phyloP scores from a whole-genome alignment of 2,797 vertebrate species.

The Rhyacichthys aspro region DNA sequence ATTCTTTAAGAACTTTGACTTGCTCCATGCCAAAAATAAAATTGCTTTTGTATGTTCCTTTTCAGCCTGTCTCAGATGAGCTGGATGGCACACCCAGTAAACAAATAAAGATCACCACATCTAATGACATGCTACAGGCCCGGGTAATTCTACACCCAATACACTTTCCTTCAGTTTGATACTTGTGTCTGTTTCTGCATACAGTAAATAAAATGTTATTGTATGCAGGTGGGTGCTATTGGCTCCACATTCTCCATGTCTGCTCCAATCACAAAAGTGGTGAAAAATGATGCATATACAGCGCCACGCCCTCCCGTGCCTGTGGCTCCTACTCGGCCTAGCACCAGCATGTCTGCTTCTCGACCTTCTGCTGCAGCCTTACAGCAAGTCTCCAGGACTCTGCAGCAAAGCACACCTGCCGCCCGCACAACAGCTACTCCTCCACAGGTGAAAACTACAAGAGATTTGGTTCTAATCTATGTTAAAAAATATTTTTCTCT shows the following conservation, averaged over 20 bases:
- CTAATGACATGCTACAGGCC: constrained; percentile 77
- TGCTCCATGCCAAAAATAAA: too few relatives aligned
- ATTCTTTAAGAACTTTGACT: too few relatives aligned
- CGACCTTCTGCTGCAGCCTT: constrained; percentile 66
- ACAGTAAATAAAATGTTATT: not conserved
- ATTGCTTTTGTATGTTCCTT: constrained; percentile 4
- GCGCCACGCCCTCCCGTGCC: constrained; percentile 80
- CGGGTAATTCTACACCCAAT: constrained; percentile 54
- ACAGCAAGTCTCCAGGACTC: constrained; percentile 87
- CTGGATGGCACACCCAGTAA: constrained; percentile 84
- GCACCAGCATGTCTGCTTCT: constrained; percentile 38
- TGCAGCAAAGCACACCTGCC: constrained; percentile 81
- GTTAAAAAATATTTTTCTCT: not conserved
- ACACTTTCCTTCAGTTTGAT: not conserved
- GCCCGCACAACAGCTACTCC: constrained; percentile 49
- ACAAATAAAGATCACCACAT: constrained; percentile 88
- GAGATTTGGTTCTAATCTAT: too few relatives aligned
- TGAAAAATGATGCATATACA: constrained; percentile 94
- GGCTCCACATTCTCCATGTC: constrained; percentile 86
- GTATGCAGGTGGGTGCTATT: constrained; percentile 77
- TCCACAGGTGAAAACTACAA: constrained; percentile 58
- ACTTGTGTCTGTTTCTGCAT: not conserved
- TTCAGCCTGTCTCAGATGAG: constrained; percentile 69
- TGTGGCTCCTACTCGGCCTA: constrained; percentile 68
- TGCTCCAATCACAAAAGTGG: constrained; percentile 93